phyloP scores from a whole-genome alignment of 2,888 invertebrate species.

The Neoitamus cyanurus region DNA sequence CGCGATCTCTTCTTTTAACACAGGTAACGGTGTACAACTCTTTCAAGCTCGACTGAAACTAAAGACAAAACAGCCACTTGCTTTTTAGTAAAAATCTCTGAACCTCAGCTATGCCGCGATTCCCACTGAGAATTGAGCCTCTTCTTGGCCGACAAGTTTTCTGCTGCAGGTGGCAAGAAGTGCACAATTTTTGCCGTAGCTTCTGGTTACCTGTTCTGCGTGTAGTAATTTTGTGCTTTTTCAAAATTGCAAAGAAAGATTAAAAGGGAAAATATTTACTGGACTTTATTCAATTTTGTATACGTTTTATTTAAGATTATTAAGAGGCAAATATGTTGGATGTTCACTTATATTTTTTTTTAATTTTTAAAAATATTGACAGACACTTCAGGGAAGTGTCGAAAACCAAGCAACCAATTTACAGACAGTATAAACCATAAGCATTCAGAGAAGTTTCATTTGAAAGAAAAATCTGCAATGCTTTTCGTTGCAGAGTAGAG shows the following conservation, averaged over 20 bases:
- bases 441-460: background rate
- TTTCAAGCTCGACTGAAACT: constrained; percentile 52
- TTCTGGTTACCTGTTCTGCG: background rate
- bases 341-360: background rate
- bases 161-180: background rate
- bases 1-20: constrained; percentile 32
- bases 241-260: background rate
- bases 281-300: background rate
- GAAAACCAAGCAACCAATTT: background rate
- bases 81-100: constrained; percentile 49
- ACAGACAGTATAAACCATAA: no score
- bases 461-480: background rate
- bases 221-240: background rate
- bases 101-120: constrained; percentile 45
- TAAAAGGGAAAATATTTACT: background rate
- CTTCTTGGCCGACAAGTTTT: constrained; percentile 2
- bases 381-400: background rate
- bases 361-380: background rate
- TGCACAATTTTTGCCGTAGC: background rate
- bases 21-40: constrained; percentile 51
- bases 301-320: background rate
- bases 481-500: no score
- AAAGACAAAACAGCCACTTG: constrained; percentile 48
- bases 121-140: constrained; percentile 47
- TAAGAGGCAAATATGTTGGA: background rate